phyloP scores from a whole-genome alignment of 2,113 vertebrate genomes.

The Trematocara stigmaticum region DNA sequence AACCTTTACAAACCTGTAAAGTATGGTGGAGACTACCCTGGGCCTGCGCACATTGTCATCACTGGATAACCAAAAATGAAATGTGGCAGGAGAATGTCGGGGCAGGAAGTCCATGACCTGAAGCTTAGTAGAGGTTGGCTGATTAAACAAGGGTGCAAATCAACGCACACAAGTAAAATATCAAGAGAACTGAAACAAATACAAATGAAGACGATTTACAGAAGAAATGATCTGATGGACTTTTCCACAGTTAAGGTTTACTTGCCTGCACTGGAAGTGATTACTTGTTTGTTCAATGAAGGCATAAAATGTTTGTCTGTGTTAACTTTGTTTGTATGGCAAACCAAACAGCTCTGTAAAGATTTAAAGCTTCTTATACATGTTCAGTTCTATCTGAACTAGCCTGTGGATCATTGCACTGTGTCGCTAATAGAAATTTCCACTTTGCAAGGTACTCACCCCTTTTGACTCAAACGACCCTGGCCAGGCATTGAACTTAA shows the following conservation, averaged over 20 bases:
- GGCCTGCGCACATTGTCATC: background rate
- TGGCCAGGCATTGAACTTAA: constrained; percentile 94
- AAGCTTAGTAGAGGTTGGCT: background rate
- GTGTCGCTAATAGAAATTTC: background rate
- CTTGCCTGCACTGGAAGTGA: background rate
- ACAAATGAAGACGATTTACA: background rate
- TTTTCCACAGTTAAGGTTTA: background rate
- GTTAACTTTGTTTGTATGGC: background rate
- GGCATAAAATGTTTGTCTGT: background rate
- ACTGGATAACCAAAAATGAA: background rate
- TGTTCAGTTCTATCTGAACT: background rate
- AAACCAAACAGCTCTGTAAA: background rate
- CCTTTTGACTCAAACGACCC: constrained; percentile 92
- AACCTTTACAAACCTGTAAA: background rate
- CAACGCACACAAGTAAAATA: background rate
- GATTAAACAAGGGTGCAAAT: background rate
- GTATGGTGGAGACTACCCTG: rapidly evolving
- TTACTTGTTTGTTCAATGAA: background rate
- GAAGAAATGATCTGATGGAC: background rate
- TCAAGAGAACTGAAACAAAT: background rate
- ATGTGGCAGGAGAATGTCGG: background rate
- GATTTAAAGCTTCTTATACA: rapidly evolving
- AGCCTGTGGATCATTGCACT: background rate
- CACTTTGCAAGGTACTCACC: constrained; percentile 75
- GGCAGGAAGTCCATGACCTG: background rate